Evolutionary conservation across 2,888 invertebrate species (phyloP).

Genomic region (Aradus depressus): DNA sequence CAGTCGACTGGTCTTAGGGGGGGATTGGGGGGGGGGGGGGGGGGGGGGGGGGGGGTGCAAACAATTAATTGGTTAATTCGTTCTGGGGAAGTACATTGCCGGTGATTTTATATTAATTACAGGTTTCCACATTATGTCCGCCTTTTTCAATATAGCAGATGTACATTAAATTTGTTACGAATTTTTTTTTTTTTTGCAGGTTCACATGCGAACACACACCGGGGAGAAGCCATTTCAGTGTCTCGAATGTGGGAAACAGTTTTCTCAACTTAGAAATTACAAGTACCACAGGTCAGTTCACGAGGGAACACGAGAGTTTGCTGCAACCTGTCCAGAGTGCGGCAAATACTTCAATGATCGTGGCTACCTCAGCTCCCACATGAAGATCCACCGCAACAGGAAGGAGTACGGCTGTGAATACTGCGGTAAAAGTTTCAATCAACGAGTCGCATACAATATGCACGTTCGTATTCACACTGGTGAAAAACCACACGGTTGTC

Average conservation of each 20-base stretch:
- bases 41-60: no score
- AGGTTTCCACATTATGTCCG: no score
- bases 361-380: conserved; percentile 72
- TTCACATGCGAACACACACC: conserved; percentile 38
- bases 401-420: conserved; percentile 67
- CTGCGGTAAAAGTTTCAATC: conserved; percentile 75
- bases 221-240: conserved; percentile 54
- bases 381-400: conserved; percentile 66
- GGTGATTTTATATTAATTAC: no score
- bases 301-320: conserved; percentile 71
- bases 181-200: conserved; percentile 32
- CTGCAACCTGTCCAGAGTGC: conserved; percentile 61
- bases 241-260: conserved; percentile 65
- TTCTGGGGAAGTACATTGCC: no score
- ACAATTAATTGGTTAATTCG: no score
- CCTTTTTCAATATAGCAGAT: no score
- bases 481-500: conserved; percentile 44
- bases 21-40: no score
- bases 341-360: conserved; percentile 75
- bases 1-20: no score
- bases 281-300: conserved; percentile 72
- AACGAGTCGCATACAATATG: conserved; percentile 79
- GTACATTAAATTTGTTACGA: no score
- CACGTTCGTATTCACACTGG: conserved; percentile 72
- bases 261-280: conserved; percentile 72